Percentiles rank a stretch among this genome's conserved stretches.
Evolutionary conservation across 2,797 vertebrate genomes (phyloP).

Genomic region (Notoglanidium macrostoma): DNA sequence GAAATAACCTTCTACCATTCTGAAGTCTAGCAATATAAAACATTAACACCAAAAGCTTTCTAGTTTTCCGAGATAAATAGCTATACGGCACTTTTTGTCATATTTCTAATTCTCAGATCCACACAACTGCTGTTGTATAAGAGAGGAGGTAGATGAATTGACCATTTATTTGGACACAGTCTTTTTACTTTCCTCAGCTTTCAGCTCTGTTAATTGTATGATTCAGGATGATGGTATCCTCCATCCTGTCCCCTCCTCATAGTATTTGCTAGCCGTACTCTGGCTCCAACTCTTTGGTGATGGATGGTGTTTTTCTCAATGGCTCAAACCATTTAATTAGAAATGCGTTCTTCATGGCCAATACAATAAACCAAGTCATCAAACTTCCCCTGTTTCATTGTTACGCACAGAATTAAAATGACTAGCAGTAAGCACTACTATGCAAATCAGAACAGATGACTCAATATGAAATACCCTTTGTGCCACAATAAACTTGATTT

Average conservation of each 20-base stretch:
- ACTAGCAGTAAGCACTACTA: conserved; percentile 4
- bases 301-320: conserved; percentile 29
- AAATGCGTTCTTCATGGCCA: conserved; percentile 18
- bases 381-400: background rate
- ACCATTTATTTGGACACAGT: conserved; percentile 3
- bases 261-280: background rate
- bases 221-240: conserved; percentile 18
- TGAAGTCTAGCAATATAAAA: background rate
- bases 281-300: conserved; percentile 19
- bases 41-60: background rate
- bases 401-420: background rate
- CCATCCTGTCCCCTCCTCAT: background rate
- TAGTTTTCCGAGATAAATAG: background rate
- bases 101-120: background rate
- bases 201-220: conserved; percentile 26
- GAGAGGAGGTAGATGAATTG: background rate
- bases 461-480: background rate
- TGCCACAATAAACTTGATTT: background rate
- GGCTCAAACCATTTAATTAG: conserved; percentile 31
- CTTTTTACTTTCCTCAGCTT: background rate
- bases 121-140: background rate
- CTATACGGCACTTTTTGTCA: background rate
- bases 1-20: background rate
- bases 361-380: conserved; percentile 22
- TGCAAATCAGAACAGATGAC: conserved; percentile 8